A percentile compares a stretch with the other conserved stretches of the same genome.
phyloP scores from a whole-genome alignment of 2,888 invertebrate genomes.

The Trichopoda pennipes region DNA sequence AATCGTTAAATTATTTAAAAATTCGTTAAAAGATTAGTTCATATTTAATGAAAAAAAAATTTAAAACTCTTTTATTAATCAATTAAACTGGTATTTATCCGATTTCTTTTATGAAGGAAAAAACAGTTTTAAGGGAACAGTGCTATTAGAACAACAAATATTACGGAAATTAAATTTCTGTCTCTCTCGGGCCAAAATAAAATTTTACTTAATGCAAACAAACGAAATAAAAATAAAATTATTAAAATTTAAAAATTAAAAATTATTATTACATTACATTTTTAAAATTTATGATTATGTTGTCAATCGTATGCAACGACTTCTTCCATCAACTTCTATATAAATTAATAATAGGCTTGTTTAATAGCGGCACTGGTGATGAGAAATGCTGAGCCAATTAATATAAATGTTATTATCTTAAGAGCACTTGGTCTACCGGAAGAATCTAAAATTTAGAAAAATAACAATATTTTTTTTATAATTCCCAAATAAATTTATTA shows the following conservation, averaged over 20 bases:
- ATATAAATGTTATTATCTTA: constrained; percentile 80
- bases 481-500: no score
- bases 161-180: neutral
- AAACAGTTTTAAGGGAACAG: no score
- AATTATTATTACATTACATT: neutral
- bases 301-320: constrained; percentile 4
- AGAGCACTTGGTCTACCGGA: constrained; percentile 81
- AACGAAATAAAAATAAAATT: neutral
- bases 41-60: no score
- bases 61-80: no score
- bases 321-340: neutral
- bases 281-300: neutral
- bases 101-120: no score
- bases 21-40: no score
- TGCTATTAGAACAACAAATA: no score
- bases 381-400: constrained; percentile 80
- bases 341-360: constrained; percentile 75
- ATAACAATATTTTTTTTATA: constrained; percentile 28
- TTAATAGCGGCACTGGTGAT: constrained; percentile 80
- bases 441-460: constrained; percentile 76
- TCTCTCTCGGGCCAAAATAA: neutral
- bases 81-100: no score
- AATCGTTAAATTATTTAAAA: no score
- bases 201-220: neutral
- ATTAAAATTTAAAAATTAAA: no score